Evolutionary conservation across 2,888 invertebrate genomes (phyloP).

Genomic region (Plebejus argus): DNA sequence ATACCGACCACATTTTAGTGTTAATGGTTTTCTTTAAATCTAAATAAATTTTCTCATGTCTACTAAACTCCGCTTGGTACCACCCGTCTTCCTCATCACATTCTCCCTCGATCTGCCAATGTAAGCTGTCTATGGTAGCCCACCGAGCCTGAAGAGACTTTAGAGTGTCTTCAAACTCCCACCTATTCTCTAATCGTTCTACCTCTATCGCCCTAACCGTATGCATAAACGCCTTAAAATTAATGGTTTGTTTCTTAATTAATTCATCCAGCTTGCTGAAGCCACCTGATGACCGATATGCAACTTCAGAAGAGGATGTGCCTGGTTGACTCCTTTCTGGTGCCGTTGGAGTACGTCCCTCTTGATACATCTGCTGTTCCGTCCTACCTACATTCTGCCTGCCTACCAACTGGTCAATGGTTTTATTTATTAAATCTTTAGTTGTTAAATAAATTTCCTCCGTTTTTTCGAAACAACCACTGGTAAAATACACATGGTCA

Average conservation of each 20-base stretch:
- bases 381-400: conserved; percentile 1
- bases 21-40: conserved; percentile 34
- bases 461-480: conserved; percentile 25
- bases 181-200: conserved; percentile 27
- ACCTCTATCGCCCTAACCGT: conserved; percentile 25
- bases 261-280: conserved; percentile 35
- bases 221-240: conserved; percentile 35
- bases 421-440: conserved; percentile 1
- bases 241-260: conserved; percentile 34
- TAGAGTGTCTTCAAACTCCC: conserved; percentile 36
- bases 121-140: conserved; percentile 36
- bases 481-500: conserved; percentile 32
- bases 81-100: conserved; percentile 26
- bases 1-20: conserved; percentile 21
- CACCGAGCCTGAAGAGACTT: conserved; percentile 36
- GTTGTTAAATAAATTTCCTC: conserved; percentile 28
- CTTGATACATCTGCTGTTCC: background rate
- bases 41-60: conserved; percentile 31
- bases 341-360: background rate
- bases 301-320: background rate
- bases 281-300: background rate
- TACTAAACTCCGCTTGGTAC: conserved; percentile 33
- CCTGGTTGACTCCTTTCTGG: conserved; percentile 6
- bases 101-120: conserved; percentile 39
- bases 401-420: background rate